Evolutionary conservation across 2,797 vertebrate genomes (phyloP), one percentile per base, ranked within the genome.

Genomic region (Scyliorhinus canicula): DNA sequence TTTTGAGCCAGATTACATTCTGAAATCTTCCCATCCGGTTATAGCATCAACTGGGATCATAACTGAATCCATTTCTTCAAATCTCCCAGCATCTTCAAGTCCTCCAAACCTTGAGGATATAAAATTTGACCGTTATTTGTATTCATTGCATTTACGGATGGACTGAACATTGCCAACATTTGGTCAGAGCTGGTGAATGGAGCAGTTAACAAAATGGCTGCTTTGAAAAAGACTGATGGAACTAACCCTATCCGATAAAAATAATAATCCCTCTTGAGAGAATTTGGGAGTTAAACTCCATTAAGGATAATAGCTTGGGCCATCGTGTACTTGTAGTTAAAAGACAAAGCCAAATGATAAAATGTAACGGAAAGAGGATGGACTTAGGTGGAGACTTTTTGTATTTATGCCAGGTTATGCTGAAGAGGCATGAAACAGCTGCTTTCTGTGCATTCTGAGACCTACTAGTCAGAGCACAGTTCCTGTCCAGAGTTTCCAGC

Each of bases 401-500:
- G 91, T 31, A 69, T 50, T 71, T 21, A 63, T 95, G 63, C 86
- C 95, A 93, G 67, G 96, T 96, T 97, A 95, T 96, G 96, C 96
- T 96, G 96, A 96, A 96, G 95, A 93, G 95, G 93, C 95, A 96
- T 95, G 96, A 95, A 97, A 96, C 97, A 97, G 97, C 97, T 98
- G 97, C 96, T 97, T 97, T 96, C 97, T 96, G 93, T 65, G 0
- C 0, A 0, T 96, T 82, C 14, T 47, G 0, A 96, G 95, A 26
- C 95, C 95, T 96, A 96, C 96, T 95, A 96, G 95, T 95, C 90
- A 95, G 96, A 96, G 88, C 95, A 11, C 4, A 57, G 95, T 96
- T 95, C 86, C 0, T 0, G 93, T 96, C 96, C 95, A 1, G 96
- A 95, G 24, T n/a, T 95, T 96, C 97, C 96, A 96, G 96, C 97